phyloP scores from a whole-genome alignment of 2,888 invertebrate genomes.

The Eutolmus rufibarbis region DNA sequence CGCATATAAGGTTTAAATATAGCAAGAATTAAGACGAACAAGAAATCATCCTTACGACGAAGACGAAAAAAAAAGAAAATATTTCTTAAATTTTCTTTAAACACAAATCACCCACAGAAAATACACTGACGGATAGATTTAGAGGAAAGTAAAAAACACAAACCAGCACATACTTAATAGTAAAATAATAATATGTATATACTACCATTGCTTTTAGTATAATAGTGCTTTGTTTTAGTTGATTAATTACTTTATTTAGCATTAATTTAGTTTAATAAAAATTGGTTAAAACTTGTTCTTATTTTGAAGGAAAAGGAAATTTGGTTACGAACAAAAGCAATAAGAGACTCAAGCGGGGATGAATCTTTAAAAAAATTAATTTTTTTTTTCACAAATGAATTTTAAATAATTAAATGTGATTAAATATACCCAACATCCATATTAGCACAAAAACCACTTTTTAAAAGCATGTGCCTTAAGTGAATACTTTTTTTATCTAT shows the following conservation, averaged over 20 bases:
- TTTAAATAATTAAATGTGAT: background rate
- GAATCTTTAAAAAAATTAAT: background rate
- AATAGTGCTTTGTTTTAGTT: background rate
- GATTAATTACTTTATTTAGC: background rate
- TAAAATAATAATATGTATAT: background rate
- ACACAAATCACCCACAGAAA: background rate
- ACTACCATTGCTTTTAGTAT: background rate
- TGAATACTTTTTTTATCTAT: background rate
- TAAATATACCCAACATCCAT: background rate
- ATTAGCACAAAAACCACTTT: background rate
- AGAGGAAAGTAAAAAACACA: background rate
- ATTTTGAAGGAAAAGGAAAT: background rate
- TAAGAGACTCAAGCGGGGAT: background rate
- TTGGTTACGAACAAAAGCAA: background rate
- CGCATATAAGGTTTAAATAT: background rate
- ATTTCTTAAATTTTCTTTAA: too few species aligned
- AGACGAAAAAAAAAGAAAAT: too few species aligned
- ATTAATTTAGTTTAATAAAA: background rate
- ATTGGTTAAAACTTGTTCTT: background rate
- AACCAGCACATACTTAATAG: background rate
- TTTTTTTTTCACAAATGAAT: background rate
- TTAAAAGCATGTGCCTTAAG: background rate
- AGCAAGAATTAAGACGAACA: too few species aligned
- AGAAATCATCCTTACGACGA: too few species aligned
- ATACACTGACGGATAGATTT: background rate